Percentiles rank a stretch among this genome's conserved stretches.
These are phyloP conservation scores for Ectemnius lituratus DNA, from an alignment of 2,888 invertebrate species.

Conservation along the genomic window DNA sequence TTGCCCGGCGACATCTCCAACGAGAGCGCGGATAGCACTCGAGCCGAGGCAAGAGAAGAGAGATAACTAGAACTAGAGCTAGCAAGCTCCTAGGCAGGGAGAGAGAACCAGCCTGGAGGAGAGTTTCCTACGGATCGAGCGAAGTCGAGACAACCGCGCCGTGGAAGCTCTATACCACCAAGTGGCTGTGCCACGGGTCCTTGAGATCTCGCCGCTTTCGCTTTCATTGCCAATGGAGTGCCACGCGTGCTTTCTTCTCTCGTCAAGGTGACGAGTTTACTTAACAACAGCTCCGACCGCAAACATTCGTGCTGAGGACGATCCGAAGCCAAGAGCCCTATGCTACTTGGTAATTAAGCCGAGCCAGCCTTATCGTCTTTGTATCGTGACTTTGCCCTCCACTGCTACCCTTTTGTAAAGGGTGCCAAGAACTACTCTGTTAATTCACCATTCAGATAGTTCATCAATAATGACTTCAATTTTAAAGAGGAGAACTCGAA, in stretches of 20 bases:
- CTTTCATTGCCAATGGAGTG: conserved; percentile 40
- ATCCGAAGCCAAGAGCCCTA: not conserved
- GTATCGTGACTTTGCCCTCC: not conserved
- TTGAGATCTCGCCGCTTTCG: conserved; percentile 45
- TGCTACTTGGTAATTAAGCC: not conserved
- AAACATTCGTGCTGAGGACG: not conserved
- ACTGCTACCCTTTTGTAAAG: too few species aligned
- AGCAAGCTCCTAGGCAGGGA: conserved; percentile 3
- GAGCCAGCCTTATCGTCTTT: not conserved
- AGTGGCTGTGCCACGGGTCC: conserved; percentile 12
- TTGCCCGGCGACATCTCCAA: conserved; percentile 13
- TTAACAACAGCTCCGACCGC: not conserved
- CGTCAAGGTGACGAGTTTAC: conserved; percentile 7
- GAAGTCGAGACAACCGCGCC: not conserved
- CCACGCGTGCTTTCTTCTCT: conserved; percentile 28
- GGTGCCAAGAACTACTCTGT: too few species aligned
- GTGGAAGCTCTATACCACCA: not conserved
- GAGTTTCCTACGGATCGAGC: not conserved
- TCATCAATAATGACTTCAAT: not conserved
- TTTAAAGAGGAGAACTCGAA: conserved; percentile 14
- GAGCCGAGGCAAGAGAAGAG: conserved; percentile 17
- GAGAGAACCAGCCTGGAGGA: not conserved
- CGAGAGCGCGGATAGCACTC: conserved; percentile 18
- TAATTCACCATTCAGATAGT: conserved; percentile 4
- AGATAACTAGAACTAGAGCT: conserved; percentile 13